These are phyloP conservation scores for Oedothorax gibbosus DNA, from an alignment of 1,140 invertebrate species.

Conservation along the genomic window DNA sequence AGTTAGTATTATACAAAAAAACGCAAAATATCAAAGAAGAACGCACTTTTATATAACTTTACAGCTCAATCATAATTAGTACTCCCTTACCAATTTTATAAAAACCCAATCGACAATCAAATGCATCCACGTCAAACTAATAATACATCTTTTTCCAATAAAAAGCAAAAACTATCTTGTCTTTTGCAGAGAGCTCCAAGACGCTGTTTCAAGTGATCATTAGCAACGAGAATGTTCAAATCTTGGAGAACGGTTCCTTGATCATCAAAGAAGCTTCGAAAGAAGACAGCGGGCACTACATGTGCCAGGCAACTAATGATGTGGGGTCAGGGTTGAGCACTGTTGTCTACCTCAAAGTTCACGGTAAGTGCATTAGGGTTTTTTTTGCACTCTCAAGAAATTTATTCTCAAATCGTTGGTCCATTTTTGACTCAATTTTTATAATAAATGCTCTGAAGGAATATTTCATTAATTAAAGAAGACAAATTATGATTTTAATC, in stretches of 20 bases:
- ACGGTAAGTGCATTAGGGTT: conserved; percentile 65
- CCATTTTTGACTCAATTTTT: no score
- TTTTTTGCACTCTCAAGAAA: not conserved
- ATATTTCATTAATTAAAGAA: no score
- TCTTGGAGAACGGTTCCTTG: conserved; percentile 70
- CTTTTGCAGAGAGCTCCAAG: conserved; percentile 50
- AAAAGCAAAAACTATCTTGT: not conserved
- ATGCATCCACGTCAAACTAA: not conserved
- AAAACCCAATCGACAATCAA: no score
- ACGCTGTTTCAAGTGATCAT: conserved; percentile 63
- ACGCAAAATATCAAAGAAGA: no score
- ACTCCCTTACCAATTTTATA: no score
- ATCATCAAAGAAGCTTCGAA: conserved; percentile 67
- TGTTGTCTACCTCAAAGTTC: conserved; percentile 69
- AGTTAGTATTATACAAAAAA: no score
- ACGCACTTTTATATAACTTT: no score
- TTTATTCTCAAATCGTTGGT: not conserved
- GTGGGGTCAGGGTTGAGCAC: conserved; percentile 72
- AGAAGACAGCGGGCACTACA: conserved; percentile 69
- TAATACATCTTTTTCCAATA: not conserved
- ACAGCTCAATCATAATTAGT: no score
- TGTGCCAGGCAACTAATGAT: conserved; percentile 72
- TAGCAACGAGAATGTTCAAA: conserved; percentile 63
- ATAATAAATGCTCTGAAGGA: no score
- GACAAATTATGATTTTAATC: no score